A percentile compares a stretch with the other conserved stretches of the same genome.
Conservation (phyloP, 2,888 invertebrate genomes). For the Beris chalybata region DNA sequence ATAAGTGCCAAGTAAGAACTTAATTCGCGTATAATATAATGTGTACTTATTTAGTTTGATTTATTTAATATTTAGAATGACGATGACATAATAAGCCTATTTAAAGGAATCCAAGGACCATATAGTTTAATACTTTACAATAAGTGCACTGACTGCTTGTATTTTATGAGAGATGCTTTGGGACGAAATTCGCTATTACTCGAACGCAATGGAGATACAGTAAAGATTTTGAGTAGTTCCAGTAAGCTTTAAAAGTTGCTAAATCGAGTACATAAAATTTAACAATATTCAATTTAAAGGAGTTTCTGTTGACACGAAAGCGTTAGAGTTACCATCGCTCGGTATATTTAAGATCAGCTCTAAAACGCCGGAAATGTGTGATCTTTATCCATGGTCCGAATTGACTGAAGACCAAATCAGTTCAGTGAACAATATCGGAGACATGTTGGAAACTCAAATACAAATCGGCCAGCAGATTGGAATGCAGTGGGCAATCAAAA, state of each 20-base stretch:
- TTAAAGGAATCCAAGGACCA: slow-evolving; percentile 74
- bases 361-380: slow-evolving; percentile 49
- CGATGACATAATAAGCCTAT: slow-evolving; percentile 48
- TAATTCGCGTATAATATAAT: background rate
- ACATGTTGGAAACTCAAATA: slow-evolving; percentile 34
- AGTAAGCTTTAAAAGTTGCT: slow-evolving; percentile 47
- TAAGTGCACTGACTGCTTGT: slow-evolving; percentile 61
- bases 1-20: slow-evolving; percentile 39
- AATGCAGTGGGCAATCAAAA: background rate
- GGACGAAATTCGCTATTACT: slow-evolving; percentile 84
- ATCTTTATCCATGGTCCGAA: slow-evolving; percentile 46
- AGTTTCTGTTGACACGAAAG: slow-evolving; percentile 46
- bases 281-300: background rate
- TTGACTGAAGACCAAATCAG: slow-evolving; percentile 20
- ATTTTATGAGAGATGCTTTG: slow-evolving; percentile 82
- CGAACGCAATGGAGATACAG: slow-evolving; percentile 55
- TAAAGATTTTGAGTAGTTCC: slow-evolving; percentile 60
- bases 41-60: no score
- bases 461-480: slow-evolving; percentile 35
- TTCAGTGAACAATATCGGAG: slow-evolving; percentile 29
- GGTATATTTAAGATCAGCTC: slow-evolving; percentile 58
- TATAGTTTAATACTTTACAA: slow-evolving; percentile 80
- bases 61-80: slow-evolving; percentile 41
- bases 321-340: slow-evolving; percentile 66
- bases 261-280: background rate